Base-by-base conservation (phyloP, 2,888 invertebrate species). In the Branchipolynoe longqiensis region DNA sequence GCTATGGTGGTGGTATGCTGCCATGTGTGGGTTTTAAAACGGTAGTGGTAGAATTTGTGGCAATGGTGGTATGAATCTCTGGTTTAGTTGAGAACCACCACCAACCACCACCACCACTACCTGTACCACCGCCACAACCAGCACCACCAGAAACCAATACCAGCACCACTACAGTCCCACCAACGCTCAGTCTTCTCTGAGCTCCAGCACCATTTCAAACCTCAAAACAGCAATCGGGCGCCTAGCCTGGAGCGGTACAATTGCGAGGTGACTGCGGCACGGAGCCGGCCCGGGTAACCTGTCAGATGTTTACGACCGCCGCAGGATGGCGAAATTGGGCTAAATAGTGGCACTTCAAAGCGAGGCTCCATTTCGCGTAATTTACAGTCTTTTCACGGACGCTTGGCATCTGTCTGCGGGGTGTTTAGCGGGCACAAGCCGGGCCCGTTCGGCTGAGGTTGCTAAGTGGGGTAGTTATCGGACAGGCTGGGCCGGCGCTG, bases 271-370 rank as follows among this genome's bases (percentile, higher is more conserved):
- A 69, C 36, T 4, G 36, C 18, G 69, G 22, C 69, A 69, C 38
- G 69, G 69, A 36, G 36, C 33, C 69, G 3, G 38, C 69, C 33
- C 69, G 6, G 1, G 36, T 36, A n/a, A 69, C 18, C 62, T 56
- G 28, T 1, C 62, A 62, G 4, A 62, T 14, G 22, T 69, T 69
- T 69, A 69, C 38, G 69, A 38, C 36, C 33, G 36, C 69, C n/a
- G 38, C 69, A 12, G 38, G 33, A 28, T 38, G 33, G 69, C 18
- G 14, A 69, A 69, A 69, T 14, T 36, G 22, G 33, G 69, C 69
- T 69, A 69, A 69, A 69, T 69, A 38, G 69, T 69, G 36, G 12
- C 25, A 31, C 28, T 62, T 62, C 62, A 62, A 62, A 62, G 25
- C 31, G 62, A 14, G 69, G 22, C 69, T 69, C 14, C 69, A 38